phyloP scores from a whole-genome alignment of 1,140 invertebrate species.

The Drosophila sucinea region DNA sequence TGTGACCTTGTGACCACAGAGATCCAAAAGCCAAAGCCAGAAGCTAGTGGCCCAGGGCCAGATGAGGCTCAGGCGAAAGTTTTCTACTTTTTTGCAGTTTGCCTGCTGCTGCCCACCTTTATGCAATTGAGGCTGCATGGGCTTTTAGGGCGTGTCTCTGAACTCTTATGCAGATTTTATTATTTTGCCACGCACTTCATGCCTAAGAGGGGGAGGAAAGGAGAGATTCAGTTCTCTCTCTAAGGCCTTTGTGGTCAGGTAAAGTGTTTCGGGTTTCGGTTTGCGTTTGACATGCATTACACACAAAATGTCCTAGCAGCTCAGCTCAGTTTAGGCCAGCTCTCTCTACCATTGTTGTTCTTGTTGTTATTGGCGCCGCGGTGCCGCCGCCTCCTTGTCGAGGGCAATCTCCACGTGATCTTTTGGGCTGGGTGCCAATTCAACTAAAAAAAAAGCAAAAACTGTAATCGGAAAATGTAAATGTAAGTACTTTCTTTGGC shows the following conservation, averaged over 20 bases:
- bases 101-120: neutral
- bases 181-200: conserved; percentile 67
- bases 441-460: conserved; percentile 22
- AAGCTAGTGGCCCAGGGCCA: neutral
- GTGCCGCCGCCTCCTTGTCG: conserved; percentile 50
- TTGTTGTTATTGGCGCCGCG: conserved; percentile 25
- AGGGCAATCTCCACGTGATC: conserved; percentile 65
- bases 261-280: conserved; percentile 62
- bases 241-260: conserved; percentile 66
- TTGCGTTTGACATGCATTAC: conserved; percentile 78
- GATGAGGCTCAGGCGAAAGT: conserved; percentile 7
- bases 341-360: neutral
- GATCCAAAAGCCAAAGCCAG: conserved; percentile 1
- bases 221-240: neutral
- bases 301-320: conserved; percentile 4
- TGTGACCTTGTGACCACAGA: conserved; percentile 11
- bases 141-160: neutral
- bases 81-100: neutral
- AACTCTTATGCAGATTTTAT: conserved; percentile 55
- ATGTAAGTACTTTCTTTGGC: conserved; percentile 47
- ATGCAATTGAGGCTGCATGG: conserved; percentile 13
- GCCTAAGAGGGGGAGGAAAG: neutral
- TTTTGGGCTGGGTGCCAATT: conserved; percentile 51
- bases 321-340: neutral
- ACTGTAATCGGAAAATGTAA: conserved; percentile 57